Evolutionary conservation across 2,888 invertebrate species (phyloP).

Genomic region (Bombyx huttoni): DNA sequence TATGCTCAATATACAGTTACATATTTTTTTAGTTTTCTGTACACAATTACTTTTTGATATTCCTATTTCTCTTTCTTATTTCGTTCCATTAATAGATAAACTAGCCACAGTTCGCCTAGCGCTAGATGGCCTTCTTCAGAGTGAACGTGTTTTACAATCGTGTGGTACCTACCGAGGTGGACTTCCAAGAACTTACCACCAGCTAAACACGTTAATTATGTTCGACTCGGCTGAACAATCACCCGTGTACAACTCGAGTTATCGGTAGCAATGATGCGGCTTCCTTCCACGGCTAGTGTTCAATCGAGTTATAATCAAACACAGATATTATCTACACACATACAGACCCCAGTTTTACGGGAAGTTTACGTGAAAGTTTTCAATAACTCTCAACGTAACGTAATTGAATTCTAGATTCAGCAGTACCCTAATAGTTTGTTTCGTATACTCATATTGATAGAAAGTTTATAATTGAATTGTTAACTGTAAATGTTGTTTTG

Average conservation of each 20-base stretch:
- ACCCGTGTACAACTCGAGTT: conserved; percentile 16
- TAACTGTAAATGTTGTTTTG: not conserved
- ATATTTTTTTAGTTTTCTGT: too few relatives aligned
- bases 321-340: conserved; percentile 37
- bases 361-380: conserved; percentile 11
- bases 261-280: conserved; percentile 38
- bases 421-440: not conserved
- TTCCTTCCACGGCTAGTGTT: conserved; percentile 30
- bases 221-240: conserved; percentile 1
- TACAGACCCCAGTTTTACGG: conserved; percentile 9
- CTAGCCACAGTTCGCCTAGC: too few relatives aligned
- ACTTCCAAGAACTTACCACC: too few relatives aligned
- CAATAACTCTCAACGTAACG: not conserved
- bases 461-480: not conserved
- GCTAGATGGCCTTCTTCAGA: too few relatives aligned
- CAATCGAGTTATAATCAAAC: conserved; percentile 55
- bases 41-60: too few relatives aligned
- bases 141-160: too few relatives aligned
- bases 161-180: too few relatives aligned
- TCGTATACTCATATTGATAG: not conserved
- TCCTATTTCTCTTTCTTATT: too few relatives aligned
- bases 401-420: not conserved
- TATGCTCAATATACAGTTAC: too few relatives aligned
- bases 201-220: not conserved
- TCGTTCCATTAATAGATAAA: too few relatives aligned